Conservation (phyloP, 2,888 invertebrate species). For the Sicus ferrugineus region DNA sequence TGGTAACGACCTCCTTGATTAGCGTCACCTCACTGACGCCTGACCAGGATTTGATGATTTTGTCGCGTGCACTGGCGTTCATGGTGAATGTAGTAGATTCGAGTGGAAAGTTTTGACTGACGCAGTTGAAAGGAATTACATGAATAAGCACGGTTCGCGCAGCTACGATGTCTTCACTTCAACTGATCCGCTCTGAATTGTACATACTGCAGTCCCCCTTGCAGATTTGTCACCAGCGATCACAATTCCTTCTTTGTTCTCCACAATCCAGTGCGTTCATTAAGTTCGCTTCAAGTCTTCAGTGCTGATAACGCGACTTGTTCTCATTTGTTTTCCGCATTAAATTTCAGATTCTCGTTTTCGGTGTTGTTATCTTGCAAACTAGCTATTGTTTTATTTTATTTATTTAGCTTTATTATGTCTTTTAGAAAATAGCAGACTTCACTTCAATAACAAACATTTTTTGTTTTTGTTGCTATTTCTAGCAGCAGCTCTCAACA, state of each 20-base stretch:
- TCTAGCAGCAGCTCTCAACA: conserved; percentile 7
- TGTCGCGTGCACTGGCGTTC: conserved; percentile 52
- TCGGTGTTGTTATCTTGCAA: background rate
- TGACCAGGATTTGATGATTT: conserved; percentile 60
- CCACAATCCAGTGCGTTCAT: background rate
- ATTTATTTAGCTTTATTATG: background rate
- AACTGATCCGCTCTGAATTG: background rate
- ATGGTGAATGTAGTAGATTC: conserved; percentile 38
- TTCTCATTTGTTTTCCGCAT: conserved; percentile 3
- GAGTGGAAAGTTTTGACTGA: conserved; percentile 8
- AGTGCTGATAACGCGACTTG: background rate
- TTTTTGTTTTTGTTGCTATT: too few species aligned
- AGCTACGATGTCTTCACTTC: background rate
- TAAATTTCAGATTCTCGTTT: background rate
- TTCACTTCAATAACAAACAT: background rate
- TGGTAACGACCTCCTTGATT: conserved; percentile 63
- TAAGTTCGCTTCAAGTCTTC: background rate
- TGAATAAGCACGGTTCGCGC: background rate
- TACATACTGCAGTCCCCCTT: background rate
- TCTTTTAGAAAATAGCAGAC: background rate
- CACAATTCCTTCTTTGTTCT: conserved; percentile 6
- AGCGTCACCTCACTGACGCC: conserved; percentile 58
- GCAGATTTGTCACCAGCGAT: background rate
- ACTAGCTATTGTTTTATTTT: background rate
- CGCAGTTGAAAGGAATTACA: background rate